Conservation (phyloP, 2,797 vertebrate species). For the Pogoniulus pusillus region DNA sequence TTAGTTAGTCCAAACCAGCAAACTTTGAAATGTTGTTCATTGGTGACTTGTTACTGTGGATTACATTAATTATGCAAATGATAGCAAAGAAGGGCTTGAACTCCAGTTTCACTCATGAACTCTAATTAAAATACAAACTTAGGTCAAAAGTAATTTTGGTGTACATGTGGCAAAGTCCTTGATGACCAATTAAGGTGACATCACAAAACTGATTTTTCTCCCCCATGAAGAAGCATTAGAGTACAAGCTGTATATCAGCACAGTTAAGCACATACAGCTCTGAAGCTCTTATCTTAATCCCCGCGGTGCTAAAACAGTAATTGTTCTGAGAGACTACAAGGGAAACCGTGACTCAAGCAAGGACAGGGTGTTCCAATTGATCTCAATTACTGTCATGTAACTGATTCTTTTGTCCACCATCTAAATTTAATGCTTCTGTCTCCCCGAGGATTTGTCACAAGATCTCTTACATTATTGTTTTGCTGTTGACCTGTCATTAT, state of each 20-base stretch:
- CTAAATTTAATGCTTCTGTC: constrained; percentile 66
- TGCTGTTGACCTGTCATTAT: constrained; percentile 31
- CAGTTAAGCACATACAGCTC: constrained; percentile 43
- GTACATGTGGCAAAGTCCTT: neutral
- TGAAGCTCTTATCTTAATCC: constrained; percentile 64
- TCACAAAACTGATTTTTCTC: neutral
- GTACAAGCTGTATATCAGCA: neutral
- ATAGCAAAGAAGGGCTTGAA: neutral
- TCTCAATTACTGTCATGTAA: constrained; percentile 72
- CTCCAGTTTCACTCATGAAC: neutral
- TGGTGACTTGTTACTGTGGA: neutral
- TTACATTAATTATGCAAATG: neutral
- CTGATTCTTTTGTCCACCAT: constrained; percentile 70
- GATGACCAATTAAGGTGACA: neutral
- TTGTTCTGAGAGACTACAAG: constrained; percentile 61
- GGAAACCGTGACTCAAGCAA: constrained; percentile 45
- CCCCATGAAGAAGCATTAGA: neutral
- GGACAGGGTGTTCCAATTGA: constrained; percentile 56
- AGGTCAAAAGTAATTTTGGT: neutral
- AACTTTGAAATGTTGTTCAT: neutral
- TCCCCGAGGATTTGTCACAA: constrained; percentile 55
- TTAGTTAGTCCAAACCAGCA: neutral
- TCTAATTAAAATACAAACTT: neutral
- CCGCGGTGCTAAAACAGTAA: constrained; percentile 57
- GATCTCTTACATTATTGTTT: neutral